These are phyloP conservation scores for Athalia circularis DNA, from an alignment of 2,888 invertebrate genomes.

Conservation along the genomic window DNA sequence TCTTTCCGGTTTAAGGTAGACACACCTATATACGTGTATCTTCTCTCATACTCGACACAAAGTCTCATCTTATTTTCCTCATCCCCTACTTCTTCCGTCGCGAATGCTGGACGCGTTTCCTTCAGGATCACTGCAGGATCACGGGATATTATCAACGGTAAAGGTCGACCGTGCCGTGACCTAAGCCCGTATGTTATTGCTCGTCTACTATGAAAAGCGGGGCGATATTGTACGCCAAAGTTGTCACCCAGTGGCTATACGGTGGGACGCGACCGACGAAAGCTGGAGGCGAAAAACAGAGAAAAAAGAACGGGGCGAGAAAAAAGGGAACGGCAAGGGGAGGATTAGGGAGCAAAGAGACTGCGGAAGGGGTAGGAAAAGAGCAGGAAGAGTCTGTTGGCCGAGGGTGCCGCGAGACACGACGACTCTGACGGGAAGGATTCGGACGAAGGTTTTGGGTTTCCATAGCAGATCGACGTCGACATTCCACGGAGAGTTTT, in stretches of 20 bases:
- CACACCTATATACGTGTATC: too few relatives aligned
- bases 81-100: conserved; percentile 9
- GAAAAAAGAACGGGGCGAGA: not conserved
- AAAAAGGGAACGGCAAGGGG: conserved; percentile 13
- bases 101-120: conserved; percentile 30
- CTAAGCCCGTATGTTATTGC: conserved; percentile 40
- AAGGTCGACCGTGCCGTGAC: conserved; percentile 29
- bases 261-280: not conserved
- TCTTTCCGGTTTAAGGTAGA: too few relatives aligned
- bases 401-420: conserved; percentile 12
- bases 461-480: conserved; percentile 33
- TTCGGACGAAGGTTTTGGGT: conserved; percentile 36
- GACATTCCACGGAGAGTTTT: conserved; percentile 40
- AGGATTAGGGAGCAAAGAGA: not conserved
- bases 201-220: conserved; percentile 36
- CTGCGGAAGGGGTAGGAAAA: not conserved
- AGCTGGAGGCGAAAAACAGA: not conserved
- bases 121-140: conserved; percentile 39
- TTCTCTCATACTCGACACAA: not conserved
- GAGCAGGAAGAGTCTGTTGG: conserved; percentile 19
- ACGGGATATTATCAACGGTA: conserved; percentile 40
- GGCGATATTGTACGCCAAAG: conserved; percentile 36
- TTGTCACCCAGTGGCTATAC: conserved; percentile 29
- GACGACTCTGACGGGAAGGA: not conserved
- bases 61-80: not conserved